A percentile compares a stretch with the other conserved stretches of the same genome.
Conservation (phyloP, 1,140 invertebrate species). For the Aplysia californica region DNA sequence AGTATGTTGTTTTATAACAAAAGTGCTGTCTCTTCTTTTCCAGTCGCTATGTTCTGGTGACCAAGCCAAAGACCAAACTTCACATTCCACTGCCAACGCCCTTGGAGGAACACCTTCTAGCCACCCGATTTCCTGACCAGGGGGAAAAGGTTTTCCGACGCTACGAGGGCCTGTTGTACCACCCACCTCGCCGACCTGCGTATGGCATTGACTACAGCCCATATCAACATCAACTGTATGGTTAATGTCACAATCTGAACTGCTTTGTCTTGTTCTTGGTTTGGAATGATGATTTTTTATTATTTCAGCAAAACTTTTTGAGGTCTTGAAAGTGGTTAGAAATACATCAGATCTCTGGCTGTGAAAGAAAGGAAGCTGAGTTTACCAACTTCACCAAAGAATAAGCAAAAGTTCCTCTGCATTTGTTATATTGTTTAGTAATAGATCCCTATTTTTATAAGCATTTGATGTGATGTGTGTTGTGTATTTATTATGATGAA, state of each 20-base stretch:
- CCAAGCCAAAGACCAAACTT: conserved; percentile 44
- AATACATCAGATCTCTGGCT: neutral
- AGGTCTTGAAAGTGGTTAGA: neutral
- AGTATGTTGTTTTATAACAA: too few relatives aligned
- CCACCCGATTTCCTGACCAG: conserved; percentile 54
- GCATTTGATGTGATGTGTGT: neutral
- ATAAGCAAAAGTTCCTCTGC: neutral
- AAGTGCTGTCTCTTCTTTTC: too few relatives aligned
- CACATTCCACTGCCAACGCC: conserved; percentile 47
- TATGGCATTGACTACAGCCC: conserved; percentile 39
- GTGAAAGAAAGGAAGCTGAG: neutral
- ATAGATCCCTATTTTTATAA: neutral
- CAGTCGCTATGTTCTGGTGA: conserved; percentile 60
- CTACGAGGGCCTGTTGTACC: conserved; percentile 19
- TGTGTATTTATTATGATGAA: neutral
- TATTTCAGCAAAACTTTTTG: neutral
- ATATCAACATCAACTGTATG: conserved; percentile 20
- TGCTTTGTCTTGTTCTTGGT: neutral
- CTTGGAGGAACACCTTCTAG: conserved; percentile 59
- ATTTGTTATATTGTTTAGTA: neutral
- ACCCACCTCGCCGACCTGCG: conserved; percentile 12
- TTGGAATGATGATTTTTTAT: neutral
- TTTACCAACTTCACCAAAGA: neutral
- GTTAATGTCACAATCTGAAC: neutral
- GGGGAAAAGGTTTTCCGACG: conserved; percentile 35